phyloP scores from a whole-genome alignment of 2,113 vertebrate species.

The Calcarius ornatus region DNA sequence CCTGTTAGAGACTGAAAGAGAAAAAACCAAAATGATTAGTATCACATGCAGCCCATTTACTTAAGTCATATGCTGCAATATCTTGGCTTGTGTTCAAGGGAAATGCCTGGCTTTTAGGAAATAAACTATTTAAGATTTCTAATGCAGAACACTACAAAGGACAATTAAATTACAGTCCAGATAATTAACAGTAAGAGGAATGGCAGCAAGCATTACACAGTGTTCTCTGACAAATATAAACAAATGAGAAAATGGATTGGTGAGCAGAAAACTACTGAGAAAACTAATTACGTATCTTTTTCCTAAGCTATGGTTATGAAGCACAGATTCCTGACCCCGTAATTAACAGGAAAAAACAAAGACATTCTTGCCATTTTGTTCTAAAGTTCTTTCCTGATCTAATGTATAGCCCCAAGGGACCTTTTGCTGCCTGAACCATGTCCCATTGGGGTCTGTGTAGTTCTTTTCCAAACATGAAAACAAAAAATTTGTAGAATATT shows the following conservation, averaged over 20 bases:
- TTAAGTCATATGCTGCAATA: neutral
- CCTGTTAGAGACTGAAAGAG: neutral
- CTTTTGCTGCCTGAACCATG: neutral
- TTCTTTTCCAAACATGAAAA: neutral
- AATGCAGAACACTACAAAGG: neutral
- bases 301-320: neutral
- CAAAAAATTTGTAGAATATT: neutral
- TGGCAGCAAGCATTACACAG: neutral
- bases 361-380: neutral
- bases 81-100: neutral
- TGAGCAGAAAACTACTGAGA: neutral
- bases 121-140: slow-evolving; percentile 3
- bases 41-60: neutral
- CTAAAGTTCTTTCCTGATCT: neutral
- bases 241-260: slow-evolving; percentile 14
- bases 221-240: slow-evolving; percentile 22
- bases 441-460: neutral
- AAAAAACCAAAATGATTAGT: neutral
- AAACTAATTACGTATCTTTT: neutral
- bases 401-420: neutral
- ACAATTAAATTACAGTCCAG: neutral
- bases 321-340: neutral
- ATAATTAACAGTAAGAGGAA: slow-evolving; percentile 43
- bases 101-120: slow-evolving; percentile 8
- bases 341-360: neutral